Evolutionary conservation across 2,888 invertebrate genomes (phyloP).

Genomic region (Napeogenes inachia): DNA sequence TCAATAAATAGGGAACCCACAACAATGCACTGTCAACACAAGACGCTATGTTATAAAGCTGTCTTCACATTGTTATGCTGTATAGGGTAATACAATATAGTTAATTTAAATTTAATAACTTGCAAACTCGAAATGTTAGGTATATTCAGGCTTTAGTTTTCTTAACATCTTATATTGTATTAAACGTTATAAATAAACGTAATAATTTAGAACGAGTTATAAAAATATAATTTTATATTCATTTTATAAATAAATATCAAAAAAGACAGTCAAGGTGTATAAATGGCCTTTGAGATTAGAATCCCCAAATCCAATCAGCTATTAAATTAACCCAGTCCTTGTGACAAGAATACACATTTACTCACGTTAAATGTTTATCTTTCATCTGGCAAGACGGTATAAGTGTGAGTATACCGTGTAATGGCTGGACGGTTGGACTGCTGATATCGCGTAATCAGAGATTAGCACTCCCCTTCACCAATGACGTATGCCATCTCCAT

Average conservation of each 20-base stretch:
- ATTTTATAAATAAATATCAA: conserved; percentile 9
- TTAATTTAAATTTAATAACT: conserved; percentile 4
- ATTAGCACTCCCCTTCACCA: conserved; percentile 27
- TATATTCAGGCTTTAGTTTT: not conserved
- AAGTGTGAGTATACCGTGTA: conserved; percentile 59
- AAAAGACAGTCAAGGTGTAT: conserved; percentile 37
- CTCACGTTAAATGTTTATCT: conserved; percentile 76
- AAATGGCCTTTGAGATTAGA: conserved; percentile 60
- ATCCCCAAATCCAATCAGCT: conserved; percentile 76
- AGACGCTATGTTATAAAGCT: conserved; percentile 68
- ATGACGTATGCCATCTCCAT: conserved; percentile 3
- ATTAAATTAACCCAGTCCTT: conserved; percentile 75
- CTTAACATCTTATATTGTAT: conserved; percentile 7
- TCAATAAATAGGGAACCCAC: conserved; percentile 62
- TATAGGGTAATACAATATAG: not conserved
- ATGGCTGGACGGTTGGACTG: conserved; percentile 42
- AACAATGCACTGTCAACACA: conserved; percentile 58
- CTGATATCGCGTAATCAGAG: conserved; percentile 43
- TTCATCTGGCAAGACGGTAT: conserved; percentile 65
- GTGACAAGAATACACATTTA: conserved; percentile 76
- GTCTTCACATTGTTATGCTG: conserved; percentile 12
- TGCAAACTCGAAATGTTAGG: conserved; percentile 23
- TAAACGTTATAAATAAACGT: no score
- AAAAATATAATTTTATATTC: conserved; percentile 7
- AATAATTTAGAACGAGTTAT: no score